A percentile compares a stretch with the other conserved stretches of the same genome.
phyloP scores from a whole-genome alignment of 2,888 invertebrate species.

The Agrilus mali region DNA sequence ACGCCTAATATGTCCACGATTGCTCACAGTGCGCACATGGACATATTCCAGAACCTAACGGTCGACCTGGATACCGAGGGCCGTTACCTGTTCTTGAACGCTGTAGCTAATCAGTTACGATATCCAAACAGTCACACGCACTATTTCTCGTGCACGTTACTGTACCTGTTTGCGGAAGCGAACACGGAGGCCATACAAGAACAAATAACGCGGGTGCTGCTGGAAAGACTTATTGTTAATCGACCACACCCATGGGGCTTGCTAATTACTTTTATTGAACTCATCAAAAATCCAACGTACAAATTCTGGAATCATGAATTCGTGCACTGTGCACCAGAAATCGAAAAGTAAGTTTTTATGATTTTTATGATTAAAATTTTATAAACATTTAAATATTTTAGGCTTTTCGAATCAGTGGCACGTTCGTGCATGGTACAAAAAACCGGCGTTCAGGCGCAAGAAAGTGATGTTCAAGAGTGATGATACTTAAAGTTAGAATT shows the following conservation, averaged over 20 bases:
- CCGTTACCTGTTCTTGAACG: slow-evolving; percentile 93
- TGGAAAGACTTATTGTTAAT: slow-evolving; percentile 95
- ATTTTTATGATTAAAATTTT: too few species aligned
- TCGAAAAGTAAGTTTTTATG: slow-evolving; percentile 84
- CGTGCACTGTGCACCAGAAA: slow-evolving; percentile 98
- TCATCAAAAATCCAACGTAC: slow-evolving; percentile 96
- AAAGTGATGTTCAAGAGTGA: slow-evolving; percentile 57
- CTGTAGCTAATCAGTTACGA: slow-evolving; percentile 95
- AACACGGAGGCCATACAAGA: slow-evolving; percentile 97
- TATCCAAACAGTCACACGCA: slow-evolving; percentile 99
- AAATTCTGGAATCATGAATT: slow-evolving; percentile 99
- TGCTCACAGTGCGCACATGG: slow-evolving; percentile 97
- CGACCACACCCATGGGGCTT: slow-evolving; percentile 99
- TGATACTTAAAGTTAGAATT: slow-evolving; percentile 17
- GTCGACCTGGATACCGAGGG: slow-evolving; percentile 98
- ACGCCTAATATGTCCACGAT: slow-evolving; percentile 97
- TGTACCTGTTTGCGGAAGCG: slow-evolving; percentile 95
- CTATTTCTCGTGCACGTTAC: slow-evolving; percentile 95
- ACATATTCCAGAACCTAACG: slow-evolving; percentile 97
- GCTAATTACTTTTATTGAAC: slow-evolving; percentile 95
- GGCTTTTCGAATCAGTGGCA: slow-evolving; percentile 92
- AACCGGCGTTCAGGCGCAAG: slow-evolving; percentile 50
- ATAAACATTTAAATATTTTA: too few species aligned
- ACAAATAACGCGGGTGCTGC: slow-evolving; percentile 90
- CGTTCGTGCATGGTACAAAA: slow-evolving; percentile 88